These are phyloP conservation scores for Ypsolopha sequella DNA, from an alignment of 2,888 invertebrate species.

Conservation along the genomic window DNA sequence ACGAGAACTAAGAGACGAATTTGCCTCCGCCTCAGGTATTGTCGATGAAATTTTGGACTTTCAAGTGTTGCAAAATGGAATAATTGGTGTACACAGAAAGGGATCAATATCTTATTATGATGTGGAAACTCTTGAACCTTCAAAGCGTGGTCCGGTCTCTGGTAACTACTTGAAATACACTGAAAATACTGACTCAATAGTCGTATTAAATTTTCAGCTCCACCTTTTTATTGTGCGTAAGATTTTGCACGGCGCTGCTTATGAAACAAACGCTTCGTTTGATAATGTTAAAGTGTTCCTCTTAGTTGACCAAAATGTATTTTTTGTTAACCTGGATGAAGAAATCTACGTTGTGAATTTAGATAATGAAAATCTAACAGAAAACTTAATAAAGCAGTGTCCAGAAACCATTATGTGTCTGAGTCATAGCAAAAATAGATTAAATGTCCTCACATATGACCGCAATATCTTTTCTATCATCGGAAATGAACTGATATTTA, in stretches of 20 bases:
- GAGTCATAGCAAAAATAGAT: conserved; percentile 19
- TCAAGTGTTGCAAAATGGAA: conserved; percentile 26
- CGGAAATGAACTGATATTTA: conserved; percentile 15
- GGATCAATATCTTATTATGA: conserved; percentile 35
- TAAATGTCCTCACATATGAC: conserved; percentile 32
- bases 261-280: conserved; percentile 19
- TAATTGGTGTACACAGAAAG: conserved; percentile 35
- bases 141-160: conserved; percentile 16
- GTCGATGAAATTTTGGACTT: conserved; percentile 34
- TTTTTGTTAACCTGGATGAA: conserved; percentile 22
- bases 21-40: conserved; percentile 28
- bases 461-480: conserved; percentile 27
- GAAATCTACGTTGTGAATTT: background rate
- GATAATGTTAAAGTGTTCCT: conserved; percentile 31
- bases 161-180: conserved; percentile 35
- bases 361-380: conserved; percentile 8
- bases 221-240: conserved; percentile 30
- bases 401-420: conserved; percentile 30
- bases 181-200: conserved; percentile 29
- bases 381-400: conserved; percentile 14
- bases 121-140: conserved; percentile 22
- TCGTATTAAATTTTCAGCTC: conserved; percentile 23
- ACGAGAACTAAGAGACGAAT: conserved; percentile 34
- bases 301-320: conserved; percentile 22
- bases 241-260: conserved; percentile 9